These are phyloP conservation scores for Trichomycterus rosablanca DNA, from an alignment of 2,113 vertebrate species.

Conservation along the genomic window DNA sequence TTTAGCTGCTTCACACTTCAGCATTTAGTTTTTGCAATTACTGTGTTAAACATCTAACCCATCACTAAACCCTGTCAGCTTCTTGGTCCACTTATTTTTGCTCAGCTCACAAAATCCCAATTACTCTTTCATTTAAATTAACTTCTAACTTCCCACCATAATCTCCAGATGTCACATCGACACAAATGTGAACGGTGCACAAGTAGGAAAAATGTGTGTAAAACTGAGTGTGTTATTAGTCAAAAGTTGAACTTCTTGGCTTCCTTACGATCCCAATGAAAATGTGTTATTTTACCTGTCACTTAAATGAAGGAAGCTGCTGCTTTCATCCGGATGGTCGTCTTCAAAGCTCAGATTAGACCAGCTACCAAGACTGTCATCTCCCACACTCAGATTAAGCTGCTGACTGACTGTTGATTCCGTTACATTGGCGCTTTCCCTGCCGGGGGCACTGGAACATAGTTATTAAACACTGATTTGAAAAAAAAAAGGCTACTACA, in stretches of 20 bases:
- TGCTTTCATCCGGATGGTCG: constrained; percentile 90
- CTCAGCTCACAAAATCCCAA: too few species aligned
- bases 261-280: neutral
- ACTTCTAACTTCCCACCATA: too few species aligned
- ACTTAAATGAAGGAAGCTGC: constrained; percentile 96
- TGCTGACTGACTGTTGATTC: constrained; percentile 86
- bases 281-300: constrained; percentile 77
- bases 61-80: too few species aligned
- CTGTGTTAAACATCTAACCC: too few species aligned
- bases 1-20: too few species aligned
- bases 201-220: constrained; percentile 11
- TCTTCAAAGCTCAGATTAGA: constrained; percentile 97
- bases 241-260: too few species aligned
- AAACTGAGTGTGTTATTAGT: neutral
- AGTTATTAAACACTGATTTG: neutral
- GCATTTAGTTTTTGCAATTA: too few species aligned
- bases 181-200: constrained; percentile 22
- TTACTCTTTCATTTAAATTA: too few species aligned
- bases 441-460: constrained; percentile 70
- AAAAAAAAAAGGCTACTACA: neutral
- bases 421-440: constrained; percentile 72
- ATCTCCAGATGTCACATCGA: too few species aligned
- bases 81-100: too few species aligned
- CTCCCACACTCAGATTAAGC: constrained; percentile 84
- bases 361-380: constrained; percentile 96